phyloP scores from a whole-genome alignment of 2,113 vertebrate species.

The Murina feae region DNA sequence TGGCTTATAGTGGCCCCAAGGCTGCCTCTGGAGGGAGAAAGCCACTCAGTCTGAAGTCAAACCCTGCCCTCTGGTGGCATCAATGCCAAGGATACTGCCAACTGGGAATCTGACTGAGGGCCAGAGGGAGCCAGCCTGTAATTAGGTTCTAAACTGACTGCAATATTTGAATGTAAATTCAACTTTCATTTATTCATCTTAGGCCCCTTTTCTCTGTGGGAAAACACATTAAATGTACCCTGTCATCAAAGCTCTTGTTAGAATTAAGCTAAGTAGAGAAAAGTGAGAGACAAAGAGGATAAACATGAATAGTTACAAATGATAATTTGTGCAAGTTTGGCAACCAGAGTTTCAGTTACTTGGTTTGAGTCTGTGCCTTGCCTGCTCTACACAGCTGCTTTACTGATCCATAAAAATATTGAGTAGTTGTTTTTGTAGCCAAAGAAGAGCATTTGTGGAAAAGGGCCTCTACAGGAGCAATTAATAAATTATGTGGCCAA shows the following conservation, averaged over 20 bases:
- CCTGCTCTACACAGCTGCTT: background rate
- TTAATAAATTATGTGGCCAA: background rate
- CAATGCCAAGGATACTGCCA: background rate
- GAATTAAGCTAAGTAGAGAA: background rate
- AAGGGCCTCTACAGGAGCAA: background rate
- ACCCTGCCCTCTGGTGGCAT: slow-evolving; percentile 63
- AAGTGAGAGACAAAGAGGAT: background rate
- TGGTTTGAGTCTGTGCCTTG: background rate
- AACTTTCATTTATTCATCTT: background rate
- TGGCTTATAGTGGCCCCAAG: background rate
- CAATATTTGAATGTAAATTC: background rate
- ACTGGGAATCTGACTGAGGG: background rate
- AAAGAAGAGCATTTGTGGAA: background rate
- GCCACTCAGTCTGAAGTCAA: background rate
- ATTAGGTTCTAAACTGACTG: background rate
- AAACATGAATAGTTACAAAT: background rate
- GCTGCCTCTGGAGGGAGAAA: background rate
- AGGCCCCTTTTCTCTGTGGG: background rate
- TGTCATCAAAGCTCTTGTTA: background rate
- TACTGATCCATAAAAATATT: background rate
- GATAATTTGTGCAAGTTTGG: background rate
- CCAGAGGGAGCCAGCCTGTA: background rate
- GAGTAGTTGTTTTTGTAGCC: background rate
- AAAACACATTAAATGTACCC: background rate
- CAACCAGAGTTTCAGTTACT: background rate